phyloP scores from a whole-genome alignment of 2,113 vertebrate species.

The Paraplagusia blochii region DNA sequence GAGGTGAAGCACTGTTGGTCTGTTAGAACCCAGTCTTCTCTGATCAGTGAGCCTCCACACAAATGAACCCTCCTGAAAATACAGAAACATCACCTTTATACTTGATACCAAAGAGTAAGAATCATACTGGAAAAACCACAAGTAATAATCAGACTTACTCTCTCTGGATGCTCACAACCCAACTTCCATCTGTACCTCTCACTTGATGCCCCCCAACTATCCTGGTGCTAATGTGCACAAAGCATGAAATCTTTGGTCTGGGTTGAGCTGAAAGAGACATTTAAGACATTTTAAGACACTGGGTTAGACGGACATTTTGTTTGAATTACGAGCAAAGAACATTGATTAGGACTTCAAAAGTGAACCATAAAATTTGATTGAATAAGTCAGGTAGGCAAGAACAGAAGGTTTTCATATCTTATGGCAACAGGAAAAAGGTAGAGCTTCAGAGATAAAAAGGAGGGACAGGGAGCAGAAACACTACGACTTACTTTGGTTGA shows the following conservation, averaged over 20 bases:
- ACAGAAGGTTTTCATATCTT: slow-evolving; percentile 25
- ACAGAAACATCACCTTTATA: slow-evolving; percentile 11
- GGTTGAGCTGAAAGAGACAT: slow-evolving; percentile 27
- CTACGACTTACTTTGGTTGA: slow-evolving; percentile 53
- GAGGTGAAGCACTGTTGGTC: slow-evolving; percentile 94
- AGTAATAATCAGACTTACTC: slow-evolving; percentile 75
- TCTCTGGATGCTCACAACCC: slow-evolving; percentile 95
- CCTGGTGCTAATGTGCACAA: slow-evolving; percentile 75
- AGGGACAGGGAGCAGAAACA: slow-evolving; percentile 15
- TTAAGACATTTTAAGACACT: slow-evolving; percentile 12
- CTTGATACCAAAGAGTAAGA: neutral
- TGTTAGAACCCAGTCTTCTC: slow-evolving; percentile 93
- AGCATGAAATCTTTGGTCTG: slow-evolving; percentile 65
- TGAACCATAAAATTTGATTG: slow-evolving; percentile 37
- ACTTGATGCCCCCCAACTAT: slow-evolving; percentile 91
- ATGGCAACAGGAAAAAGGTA: slow-evolving; percentile 5
- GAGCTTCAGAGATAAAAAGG: slow-evolving; percentile 25
- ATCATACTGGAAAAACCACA: neutral
- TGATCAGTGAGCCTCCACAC: slow-evolving; percentile 93
- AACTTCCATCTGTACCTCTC: slow-evolving; percentile 84
- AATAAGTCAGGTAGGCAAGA: slow-evolving; percentile 32
- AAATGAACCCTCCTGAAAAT: slow-evolving; percentile 82
- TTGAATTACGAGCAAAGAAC: slow-evolving; percentile 19
- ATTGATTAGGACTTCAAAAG: slow-evolving; percentile 18
- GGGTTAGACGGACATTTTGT: slow-evolving; percentile 13